Evolutionary conservation across 2,113 vertebrate species (phyloP).

Genomic region (Eidolon helvum): DNA sequence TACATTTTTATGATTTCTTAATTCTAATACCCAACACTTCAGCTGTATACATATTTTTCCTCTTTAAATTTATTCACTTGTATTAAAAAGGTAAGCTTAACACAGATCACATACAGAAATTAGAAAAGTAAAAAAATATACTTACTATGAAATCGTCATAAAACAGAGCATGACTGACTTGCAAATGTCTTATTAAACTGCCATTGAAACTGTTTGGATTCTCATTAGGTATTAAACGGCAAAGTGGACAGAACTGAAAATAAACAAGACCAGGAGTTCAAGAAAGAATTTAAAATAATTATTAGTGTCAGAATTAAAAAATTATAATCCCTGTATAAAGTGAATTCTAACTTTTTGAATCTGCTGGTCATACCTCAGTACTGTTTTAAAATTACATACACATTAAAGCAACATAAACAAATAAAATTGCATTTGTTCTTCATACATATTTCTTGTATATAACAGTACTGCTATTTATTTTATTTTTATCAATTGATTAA

Average conservation of each 20-base stretch:
- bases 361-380: not conserved
- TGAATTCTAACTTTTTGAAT: not conserved
- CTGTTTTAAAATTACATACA: not conserved
- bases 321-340: not conserved
- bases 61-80: not conserved
- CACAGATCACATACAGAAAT: conserved; percentile 24
- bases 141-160: conserved; percentile 80
- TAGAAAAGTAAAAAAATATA: conserved; percentile 54
- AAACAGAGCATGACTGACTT: conserved; percentile 70
- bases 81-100: conserved; percentile 31
- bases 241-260: conserved; percentile 78
- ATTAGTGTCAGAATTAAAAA: not conserved
- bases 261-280: conserved; percentile 24
- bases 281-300: conserved; percentile 27
- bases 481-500: not conserved
- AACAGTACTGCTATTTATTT: not conserved
- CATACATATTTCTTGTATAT: not conserved
- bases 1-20: not conserved
- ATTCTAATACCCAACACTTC: not conserved
- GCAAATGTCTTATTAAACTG: conserved; percentile 80
- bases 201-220: conserved; percentile 67
- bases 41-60: not conserved
- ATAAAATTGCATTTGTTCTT: conserved; percentile 33
- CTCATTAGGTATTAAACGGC: conserved; percentile 73
- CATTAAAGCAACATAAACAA: not conserved